Evolutionary conservation across 1,140 invertebrate species (phyloP).

Genomic region (Plodia interpunctella): DNA sequence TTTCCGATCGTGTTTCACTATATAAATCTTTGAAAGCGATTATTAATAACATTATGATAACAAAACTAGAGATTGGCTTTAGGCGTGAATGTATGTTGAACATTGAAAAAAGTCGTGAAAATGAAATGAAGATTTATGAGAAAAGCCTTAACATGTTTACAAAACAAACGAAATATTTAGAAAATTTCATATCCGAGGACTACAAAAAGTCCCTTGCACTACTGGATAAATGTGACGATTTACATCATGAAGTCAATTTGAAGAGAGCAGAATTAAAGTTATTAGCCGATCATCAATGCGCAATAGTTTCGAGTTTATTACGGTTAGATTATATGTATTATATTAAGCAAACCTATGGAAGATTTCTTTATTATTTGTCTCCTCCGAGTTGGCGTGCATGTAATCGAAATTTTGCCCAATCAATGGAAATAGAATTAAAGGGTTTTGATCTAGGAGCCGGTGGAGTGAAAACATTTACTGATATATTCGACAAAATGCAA

Average conservation of each 20-base stretch:
- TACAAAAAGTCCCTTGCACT: conserved; percentile 77
- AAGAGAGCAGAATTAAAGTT: conserved; percentile 61
- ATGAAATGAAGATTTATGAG: conserved; percentile 74
- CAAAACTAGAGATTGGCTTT: conserved; percentile 61
- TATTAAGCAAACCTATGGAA: conserved; percentile 80
- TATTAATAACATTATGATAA: conserved; percentile 32
- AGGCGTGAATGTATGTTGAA: conserved; percentile 76
- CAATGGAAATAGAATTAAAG: conserved; percentile 60
- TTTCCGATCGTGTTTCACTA: conserved; percentile 24
- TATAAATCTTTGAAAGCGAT: conserved; percentile 41
- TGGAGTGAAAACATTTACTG: conserved; percentile 61
- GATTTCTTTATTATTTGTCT: conserved; percentile 80
- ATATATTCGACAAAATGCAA: conserved; percentile 73
- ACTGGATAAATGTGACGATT: conserved; percentile 68
- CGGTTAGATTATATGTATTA: conserved; percentile 79
- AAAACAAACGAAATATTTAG: conserved; percentile 75
- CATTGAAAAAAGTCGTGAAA: conserved; percentile 75
- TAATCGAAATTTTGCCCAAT: conserved; percentile 64
- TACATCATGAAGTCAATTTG: conserved; percentile 55
- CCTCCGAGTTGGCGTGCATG: conserved; percentile 77
- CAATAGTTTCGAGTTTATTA: conserved; percentile 76
- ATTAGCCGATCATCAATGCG: conserved; percentile 62
- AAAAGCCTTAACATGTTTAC: conserved; percentile 65
- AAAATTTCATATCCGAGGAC: conserved; percentile 78
- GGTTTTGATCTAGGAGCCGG: conserved; percentile 61